phyloP scores from a whole-genome alignment of 2,797 vertebrate species.

The Gymnoscopelus braueri region DNA sequence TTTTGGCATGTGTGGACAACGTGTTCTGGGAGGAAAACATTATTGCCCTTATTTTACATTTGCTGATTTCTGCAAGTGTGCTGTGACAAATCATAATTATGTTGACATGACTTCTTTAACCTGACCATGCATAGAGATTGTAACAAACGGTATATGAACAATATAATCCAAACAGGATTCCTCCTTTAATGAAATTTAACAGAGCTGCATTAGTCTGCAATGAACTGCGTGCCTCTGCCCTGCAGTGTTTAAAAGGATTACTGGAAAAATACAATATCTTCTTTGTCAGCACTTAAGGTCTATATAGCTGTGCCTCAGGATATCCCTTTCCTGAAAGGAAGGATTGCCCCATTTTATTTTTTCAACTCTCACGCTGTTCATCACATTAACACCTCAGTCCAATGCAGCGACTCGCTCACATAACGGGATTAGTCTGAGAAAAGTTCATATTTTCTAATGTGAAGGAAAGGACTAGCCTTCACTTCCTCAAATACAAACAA shows the following conservation, averaged over 20 bases:
- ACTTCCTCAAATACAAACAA: conserved; percentile 22
- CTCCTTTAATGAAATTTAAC: conserved; percentile 65
- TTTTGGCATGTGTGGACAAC: conserved; percentile 45
- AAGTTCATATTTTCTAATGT: conserved; percentile 57
- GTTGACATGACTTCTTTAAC: conserved; percentile 34
- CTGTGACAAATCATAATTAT: conserved; percentile 20
- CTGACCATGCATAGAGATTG: conserved; percentile 15
- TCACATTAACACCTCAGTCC: conserved; percentile 76
- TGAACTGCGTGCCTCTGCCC: conserved; percentile 76
- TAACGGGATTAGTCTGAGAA: conserved; percentile 66
- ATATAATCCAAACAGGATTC: conserved; percentile 61
- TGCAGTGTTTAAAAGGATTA: conserved; percentile 79
- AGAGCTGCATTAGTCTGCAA: conserved; percentile 61
- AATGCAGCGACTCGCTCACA: conserved; percentile 50
- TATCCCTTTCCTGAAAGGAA: conserved; percentile 86
- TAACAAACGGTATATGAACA: conserved; percentile 54
- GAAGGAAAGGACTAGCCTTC: conserved; percentile 20
- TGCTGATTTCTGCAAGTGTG: conserved; percentile 22
- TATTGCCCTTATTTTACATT: conserved; percentile 50
- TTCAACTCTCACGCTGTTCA: conserved; percentile 68
- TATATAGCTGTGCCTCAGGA: conserved; percentile 85
- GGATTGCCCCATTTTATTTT: conserved; percentile 75
- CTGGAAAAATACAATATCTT: conserved; percentile 85
- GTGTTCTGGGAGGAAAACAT: conserved; percentile 49
- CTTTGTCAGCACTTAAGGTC: conserved; percentile 88